Conservation (phyloP, 2,888 invertebrate genomes). For the Monoplex corrugatus region DNA sequence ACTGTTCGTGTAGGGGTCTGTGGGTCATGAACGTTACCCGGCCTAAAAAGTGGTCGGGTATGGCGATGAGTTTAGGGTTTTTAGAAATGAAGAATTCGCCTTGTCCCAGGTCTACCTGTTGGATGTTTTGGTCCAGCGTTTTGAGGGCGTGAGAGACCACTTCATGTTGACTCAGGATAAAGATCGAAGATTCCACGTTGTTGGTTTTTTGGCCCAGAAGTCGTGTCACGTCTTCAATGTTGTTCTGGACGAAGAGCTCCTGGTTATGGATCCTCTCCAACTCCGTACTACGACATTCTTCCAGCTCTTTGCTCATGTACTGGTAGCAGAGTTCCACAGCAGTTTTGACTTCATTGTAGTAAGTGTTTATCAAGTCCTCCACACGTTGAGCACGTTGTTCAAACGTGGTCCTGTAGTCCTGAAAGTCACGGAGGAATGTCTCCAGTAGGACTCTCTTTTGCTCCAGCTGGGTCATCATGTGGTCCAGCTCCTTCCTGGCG, state of each 20-base stretch:
- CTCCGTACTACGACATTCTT: conserved; percentile 23
- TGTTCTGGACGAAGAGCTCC: conserved; percentile 25
- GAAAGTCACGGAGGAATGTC: background rate
- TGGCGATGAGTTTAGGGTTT: conserved; percentile 41
- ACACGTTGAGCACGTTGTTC: conserved; percentile 41
- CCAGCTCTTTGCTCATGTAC: conserved; percentile 32
- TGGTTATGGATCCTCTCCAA: conserved; percentile 37
- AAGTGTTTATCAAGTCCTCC: conserved; percentile 31
- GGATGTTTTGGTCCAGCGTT: conserved; percentile 21
- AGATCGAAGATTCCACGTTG: conserved; percentile 22
- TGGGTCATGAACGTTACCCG: conserved; percentile 40
- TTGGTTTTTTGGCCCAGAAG: conserved; percentile 2
- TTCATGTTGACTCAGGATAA: conserved; percentile 38
- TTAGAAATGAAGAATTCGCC: conserved; percentile 50
- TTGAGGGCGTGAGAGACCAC: conserved; percentile 42
- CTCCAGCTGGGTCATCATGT: conserved; percentile 44
- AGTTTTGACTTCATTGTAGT: conserved; percentile 38
- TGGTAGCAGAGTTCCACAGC: conserved; percentile 38
- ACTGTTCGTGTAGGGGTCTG: background rate
- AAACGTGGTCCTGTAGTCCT: conserved; percentile 45
- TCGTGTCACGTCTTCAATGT: conserved; percentile 30
- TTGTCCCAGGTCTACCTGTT: conserved; percentile 23
- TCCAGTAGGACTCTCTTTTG: conserved; percentile 37
- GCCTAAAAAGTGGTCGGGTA: conserved; percentile 48
- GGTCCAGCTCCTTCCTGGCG: conserved; percentile 38